Conservation (phyloP, 2,113 vertebrate species). For the Chinchilla lanigera region DNA sequence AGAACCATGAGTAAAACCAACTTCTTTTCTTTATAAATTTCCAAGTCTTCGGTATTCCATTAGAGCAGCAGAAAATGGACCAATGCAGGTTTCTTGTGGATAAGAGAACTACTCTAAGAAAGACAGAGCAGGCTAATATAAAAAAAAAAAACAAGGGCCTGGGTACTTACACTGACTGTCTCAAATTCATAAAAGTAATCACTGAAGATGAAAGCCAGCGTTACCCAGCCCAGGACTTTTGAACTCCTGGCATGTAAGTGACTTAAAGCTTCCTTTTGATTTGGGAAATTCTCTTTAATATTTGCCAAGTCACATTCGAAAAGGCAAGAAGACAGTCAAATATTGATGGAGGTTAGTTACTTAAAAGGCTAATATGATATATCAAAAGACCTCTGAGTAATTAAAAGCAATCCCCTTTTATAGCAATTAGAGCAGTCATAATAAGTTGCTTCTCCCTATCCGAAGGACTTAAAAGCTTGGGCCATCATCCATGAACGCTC, state of each 20-base stretch:
- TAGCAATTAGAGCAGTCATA: slow-evolving; percentile 73
- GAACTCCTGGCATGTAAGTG: background rate
- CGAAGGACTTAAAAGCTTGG: slow-evolving; percentile 65
- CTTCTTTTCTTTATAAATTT: background rate
- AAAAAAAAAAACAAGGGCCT: background rate
- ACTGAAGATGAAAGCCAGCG: background rate
- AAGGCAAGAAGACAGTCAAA: slow-evolving; percentile 47
- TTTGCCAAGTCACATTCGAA: slow-evolving; percentile 13
- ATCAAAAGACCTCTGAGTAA: slow-evolving; percentile 67
- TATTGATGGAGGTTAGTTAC: slow-evolving; percentile 68
- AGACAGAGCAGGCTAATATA: background rate
- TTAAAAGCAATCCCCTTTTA: slow-evolving; percentile 72
- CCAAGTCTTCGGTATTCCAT: background rate
- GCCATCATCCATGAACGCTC: slow-evolving; percentile 68
- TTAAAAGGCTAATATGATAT: slow-evolving; percentile 72
- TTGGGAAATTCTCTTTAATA: slow-evolving; percentile 66
- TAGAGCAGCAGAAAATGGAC: background rate
- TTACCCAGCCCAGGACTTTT: background rate
- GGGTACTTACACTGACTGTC: background rate
- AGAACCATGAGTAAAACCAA: background rate
- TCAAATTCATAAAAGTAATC: background rate
- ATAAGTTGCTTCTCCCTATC: slow-evolving; percentile 67
- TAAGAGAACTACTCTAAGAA: background rate
- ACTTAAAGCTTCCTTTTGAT: slow-evolving; percentile 48
- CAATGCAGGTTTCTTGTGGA: background rate